phyloP scores from a whole-genome alignment of 1,140 invertebrate species.

The Riptortus pedestris region DNA sequence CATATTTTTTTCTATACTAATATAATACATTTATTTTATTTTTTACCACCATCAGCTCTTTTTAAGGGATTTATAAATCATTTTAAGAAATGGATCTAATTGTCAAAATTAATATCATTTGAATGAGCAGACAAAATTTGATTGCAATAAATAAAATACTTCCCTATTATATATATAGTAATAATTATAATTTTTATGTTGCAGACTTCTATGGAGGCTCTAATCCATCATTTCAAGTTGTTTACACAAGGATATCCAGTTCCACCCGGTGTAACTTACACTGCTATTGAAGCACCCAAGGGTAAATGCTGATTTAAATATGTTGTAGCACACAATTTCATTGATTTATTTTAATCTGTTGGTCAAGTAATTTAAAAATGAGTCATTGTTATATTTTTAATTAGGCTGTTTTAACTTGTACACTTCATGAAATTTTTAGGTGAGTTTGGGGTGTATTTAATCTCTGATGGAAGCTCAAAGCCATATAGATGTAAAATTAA shows the following conservation, averaged over 20 bases:
- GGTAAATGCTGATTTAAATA: neutral
- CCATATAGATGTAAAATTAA: constrained; percentile 95
- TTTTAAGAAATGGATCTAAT: no score
- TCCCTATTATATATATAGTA: no score
- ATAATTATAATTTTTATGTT: constrained; percentile 24
- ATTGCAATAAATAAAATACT: no score
- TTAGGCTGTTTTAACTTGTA: no score
- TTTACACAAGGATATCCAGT: constrained; percentile 95
- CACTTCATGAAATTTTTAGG: no score
- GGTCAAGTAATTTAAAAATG: no score
- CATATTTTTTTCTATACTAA: neutral
- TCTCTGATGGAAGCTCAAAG: constrained; percentile 87
- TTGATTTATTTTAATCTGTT: no score
- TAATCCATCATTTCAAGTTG: constrained; percentile 98
- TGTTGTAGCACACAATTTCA: no score
- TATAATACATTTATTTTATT: neutral
- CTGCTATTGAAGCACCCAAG: constrained; percentile 93
- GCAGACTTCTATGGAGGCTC: constrained; percentile 91
- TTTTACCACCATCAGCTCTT: neutral
- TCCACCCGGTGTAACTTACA: constrained; percentile 90
- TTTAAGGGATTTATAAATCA: neutral
- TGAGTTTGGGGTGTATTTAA: constrained; percentile 94
- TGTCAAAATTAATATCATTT: no score
- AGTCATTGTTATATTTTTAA: no score
- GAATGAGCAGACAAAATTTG: no score